Evolutionary conservation across 2,888 invertebrate species (phyloP), one percentile per base, ranked within the genome.

Genomic region (Ormyrus rosae): DNA sequence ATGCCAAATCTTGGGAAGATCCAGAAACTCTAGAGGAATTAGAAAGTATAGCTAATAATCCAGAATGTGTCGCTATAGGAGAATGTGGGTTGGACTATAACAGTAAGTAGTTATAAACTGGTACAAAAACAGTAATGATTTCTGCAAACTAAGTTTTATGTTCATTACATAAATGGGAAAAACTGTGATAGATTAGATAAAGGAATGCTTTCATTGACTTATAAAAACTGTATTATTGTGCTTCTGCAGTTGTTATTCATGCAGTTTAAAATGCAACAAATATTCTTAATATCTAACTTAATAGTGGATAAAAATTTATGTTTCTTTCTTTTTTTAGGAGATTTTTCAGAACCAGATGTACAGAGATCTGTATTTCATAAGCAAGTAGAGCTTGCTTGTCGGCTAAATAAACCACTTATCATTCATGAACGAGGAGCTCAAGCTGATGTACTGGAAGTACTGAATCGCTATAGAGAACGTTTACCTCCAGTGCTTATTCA

Each of bases 41-140:
- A 78, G 93, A 93, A 86, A 93, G 93, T 83, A 94, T 96, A 84
- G 96, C 96, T 19, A 92, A 93, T 72, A 96, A 96, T 87, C 94
- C 95, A 4, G 97, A 98, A 92, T 98, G 98, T 91, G 98, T 98
- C 51, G 98, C 98, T 3, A 93, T 98, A 60, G 98, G 98, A 34
- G 98, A 98, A 91, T 98, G 98, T 91, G 98, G 98, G 55, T 93
- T 98, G 84, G 98, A 98, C 92, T 98, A 96, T 91, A 97, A 96
- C 91, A 95, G 97, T 88, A 77, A 73, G 82, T 79, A 55, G 0
- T 60, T 56, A 2, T 60, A 51, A 60, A 61, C 34, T 48, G n/a
- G 48, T 64, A 48, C 6, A 48, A 65, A 45, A 6, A 51, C 19
- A 48, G 8, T n/a, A 19, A 19, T 67, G 8, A 51, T 7, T 67